These are phyloP conservation scores for Gisinianus flammeolus DNA, from an alignment of 2,888 invertebrate species.

Conservation along the genomic window DNA sequence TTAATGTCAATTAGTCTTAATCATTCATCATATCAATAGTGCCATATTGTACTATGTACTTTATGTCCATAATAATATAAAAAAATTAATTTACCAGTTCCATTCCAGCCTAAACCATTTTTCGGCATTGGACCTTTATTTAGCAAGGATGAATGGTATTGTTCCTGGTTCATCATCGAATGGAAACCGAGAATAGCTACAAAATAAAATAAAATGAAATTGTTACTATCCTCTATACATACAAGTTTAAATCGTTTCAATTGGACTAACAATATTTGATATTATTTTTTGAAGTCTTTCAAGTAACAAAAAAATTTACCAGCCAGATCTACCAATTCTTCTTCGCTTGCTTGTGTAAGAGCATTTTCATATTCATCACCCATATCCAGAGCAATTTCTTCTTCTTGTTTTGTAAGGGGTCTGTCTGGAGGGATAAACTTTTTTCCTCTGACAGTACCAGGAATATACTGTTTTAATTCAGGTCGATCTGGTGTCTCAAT, in stretches of 20 bases:
- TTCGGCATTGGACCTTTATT: constrained; percentile 74
- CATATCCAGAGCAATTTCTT: constrained; percentile 90
- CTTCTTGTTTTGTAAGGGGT: constrained; percentile 82
- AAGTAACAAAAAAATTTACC: constrained; percentile 64
- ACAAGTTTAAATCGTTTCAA: too few relatives aligned
- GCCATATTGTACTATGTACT: too few relatives aligned
- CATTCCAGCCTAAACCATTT: constrained; percentile 87
- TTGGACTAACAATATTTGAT: too few relatives aligned
- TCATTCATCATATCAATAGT: too few relatives aligned
- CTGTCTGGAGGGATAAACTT: constrained; percentile 80
- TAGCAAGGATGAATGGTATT: constrained; percentile 78
- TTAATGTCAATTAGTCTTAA: too few relatives aligned
- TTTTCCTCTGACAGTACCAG: constrained; percentile 89
- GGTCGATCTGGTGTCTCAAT: constrained; percentile 96
- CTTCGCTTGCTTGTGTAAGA: constrained; percentile 84
- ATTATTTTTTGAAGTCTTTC: too few relatives aligned
- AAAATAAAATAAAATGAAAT: constrained; percentile 18
- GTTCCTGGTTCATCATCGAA: constrained; percentile 99
- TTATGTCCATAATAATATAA: too few relatives aligned
- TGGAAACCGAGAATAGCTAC: constrained; percentile 98
- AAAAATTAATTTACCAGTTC: constrained; percentile 65
- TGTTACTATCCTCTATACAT: neutral
- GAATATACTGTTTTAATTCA: constrained; percentile 90
- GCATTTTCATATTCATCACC: constrained; percentile 94
- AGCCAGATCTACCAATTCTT: constrained; percentile 98